A percentile compares a stretch with the other conserved stretches of the same genome.
phyloP scores from a whole-genome alignment of 2,888 invertebrate genomes.

The Cephus rjabovi region DNA sequence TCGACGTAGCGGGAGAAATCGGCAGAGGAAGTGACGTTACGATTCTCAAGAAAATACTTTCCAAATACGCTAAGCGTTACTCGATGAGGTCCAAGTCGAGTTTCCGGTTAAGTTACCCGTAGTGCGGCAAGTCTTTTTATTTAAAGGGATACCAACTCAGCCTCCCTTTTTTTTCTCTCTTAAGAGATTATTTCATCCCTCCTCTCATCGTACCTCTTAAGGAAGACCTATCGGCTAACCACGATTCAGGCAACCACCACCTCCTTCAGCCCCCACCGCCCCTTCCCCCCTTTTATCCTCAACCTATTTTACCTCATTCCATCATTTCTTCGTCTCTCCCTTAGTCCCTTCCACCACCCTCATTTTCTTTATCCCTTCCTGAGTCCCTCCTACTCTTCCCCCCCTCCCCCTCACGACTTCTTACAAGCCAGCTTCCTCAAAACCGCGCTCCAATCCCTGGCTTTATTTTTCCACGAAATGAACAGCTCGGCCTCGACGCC shows the following conservation, averaged over 20 bases:
- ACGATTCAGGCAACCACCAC: background rate
- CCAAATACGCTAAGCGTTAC: background rate
- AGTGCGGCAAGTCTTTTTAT: background rate
- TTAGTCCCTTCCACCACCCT: too few relatives aligned
- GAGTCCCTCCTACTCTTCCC: too few relatives aligned
- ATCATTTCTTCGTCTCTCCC: background rate
- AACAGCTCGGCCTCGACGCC: background rate
- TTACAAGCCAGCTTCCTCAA: background rate
- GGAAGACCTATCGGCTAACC: background rate
- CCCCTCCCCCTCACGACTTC: background rate
- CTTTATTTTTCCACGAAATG: conserved; percentile 32
- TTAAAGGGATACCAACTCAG: background rate
- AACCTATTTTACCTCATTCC: background rate
- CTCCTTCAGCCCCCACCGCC: background rate
- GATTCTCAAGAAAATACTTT: background rate
- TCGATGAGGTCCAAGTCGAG: background rate
- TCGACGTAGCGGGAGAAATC: background rate
- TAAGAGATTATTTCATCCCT: background rate
- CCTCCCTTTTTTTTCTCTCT: background rate
- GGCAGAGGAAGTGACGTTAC: background rate
- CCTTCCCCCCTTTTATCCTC: background rate
- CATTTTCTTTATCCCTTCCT: too few relatives aligned
- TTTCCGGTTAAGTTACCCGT: background rate
- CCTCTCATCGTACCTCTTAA: background rate
- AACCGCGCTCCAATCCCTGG: conserved; percentile 28